Conservation (phyloP, 1,140 invertebrate genomes). For the Saccostrea echinata region DNA sequence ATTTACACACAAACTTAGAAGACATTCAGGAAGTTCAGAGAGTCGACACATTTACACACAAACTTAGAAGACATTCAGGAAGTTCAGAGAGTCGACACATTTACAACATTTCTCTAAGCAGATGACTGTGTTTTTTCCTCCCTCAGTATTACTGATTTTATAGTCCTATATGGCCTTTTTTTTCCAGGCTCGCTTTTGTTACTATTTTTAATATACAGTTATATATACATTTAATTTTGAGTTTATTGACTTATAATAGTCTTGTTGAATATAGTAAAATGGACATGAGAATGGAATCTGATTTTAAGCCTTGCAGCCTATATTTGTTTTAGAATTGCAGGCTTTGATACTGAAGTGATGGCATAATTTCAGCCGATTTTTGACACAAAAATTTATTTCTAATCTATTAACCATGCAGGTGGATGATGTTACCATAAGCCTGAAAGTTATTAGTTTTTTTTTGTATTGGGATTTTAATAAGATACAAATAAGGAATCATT, state of each 20-base stretch:
- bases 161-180: not conserved
- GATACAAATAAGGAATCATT: too few species aligned
- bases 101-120: too few species aligned
- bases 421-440: too few species aligned
- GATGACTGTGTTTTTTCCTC: not conserved
- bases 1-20: too few species aligned
- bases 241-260: not conserved
- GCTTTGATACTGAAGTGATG: not conserved
- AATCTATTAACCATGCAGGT: not conserved
- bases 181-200: not conserved
- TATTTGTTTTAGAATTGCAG: too few species aligned
- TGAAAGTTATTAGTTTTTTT: not conserved
- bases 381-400: not conserved
- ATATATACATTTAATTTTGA: not conserved
- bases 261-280: too few species aligned
- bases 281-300: too few species aligned
- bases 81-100: too few species aligned
- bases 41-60: too few species aligned
- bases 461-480: not conserved
- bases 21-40: too few species aligned
- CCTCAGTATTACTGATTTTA: not conserved
- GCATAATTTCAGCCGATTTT: not conserved
- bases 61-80: too few species aligned
- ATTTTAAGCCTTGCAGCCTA: too few species aligned
- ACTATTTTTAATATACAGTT: not conserved